phyloP scores from a whole-genome alignment of 2,113 vertebrate genomes.

The Pyxicephalus adspersus region DNA sequence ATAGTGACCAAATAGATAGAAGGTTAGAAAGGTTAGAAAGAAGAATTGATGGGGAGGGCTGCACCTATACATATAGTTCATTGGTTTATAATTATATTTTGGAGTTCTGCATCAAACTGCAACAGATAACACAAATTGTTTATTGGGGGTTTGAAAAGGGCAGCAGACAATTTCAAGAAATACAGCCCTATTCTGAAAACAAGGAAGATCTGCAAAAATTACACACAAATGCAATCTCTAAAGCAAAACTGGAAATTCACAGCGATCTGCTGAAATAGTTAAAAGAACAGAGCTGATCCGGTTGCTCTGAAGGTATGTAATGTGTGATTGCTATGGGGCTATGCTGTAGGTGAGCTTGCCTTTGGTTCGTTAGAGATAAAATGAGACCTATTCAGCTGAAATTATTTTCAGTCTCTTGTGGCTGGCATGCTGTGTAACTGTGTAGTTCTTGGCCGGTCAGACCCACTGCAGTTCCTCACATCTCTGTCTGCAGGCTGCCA shows the following conservation, averaged over 20 bases:
- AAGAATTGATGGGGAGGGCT: no score
- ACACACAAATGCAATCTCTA: constrained; percentile 3
- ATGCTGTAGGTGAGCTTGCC: constrained; percentile 48
- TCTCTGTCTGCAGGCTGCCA: constrained; percentile 16
- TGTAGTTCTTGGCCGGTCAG: constrained; percentile 46
- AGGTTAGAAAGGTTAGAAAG: no score
- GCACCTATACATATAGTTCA: no score
- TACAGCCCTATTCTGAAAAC: no score
- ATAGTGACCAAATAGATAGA: no score
- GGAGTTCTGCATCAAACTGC: no score
- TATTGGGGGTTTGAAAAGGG: no score
- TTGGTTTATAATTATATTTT: no score
- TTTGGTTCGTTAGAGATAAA: constrained; percentile 48
- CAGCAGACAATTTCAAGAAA: no score
- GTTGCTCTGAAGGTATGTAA: constrained; percentile 3
- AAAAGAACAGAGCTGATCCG: constrained; percentile 10
- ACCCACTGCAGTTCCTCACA: constrained; percentile 13
- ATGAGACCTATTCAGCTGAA: constrained; percentile 50
- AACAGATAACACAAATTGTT: no score
- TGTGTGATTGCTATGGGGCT: constrained; percentile 30
- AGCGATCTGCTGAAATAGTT: constrained; percentile 24
- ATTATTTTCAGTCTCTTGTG: constrained; percentile 37
- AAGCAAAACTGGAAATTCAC: constrained; percentile 9
- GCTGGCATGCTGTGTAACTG: constrained; percentile 40
- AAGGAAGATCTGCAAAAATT: not conserved